Base-by-base conservation (phyloP, 2,797 vertebrate genomes). In the Ptychobarbus kaznakovi region DNA sequence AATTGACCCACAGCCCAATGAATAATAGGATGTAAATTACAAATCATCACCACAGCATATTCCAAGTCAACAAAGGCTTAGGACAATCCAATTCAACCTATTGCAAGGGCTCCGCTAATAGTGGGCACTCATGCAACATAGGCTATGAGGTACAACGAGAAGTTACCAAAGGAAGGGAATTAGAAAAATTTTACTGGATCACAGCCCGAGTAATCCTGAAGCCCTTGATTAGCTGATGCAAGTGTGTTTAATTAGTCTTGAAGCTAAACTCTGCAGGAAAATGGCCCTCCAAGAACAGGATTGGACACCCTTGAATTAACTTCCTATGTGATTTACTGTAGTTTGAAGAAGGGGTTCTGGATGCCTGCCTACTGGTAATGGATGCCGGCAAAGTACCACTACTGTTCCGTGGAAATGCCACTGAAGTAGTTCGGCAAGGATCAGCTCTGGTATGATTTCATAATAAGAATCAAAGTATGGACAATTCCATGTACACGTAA, bases 361-460 rank as follows among this genome's bases (percentile, higher is more conserved):
- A 98, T 2, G 93, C 96, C 81, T 99, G 97, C 75, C 94, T 99
- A 1, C 93, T 93, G 72, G 78, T 98, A 90, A 94, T 99, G 96
- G 97, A 98, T 86, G 87, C 58, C 12, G 96, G 95, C 10, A 85
- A 91, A 75, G 94, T 98, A 91, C 96, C 97, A 3, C 95, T 99
- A 18, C 87, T 87, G 1, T 92, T 94, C 69, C 93, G 98, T 25
- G 94, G 96, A 10, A 93, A 97, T 65, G 89, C 93, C 20, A 32
- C 96, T 88, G 96, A 96, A 84, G 85, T 98, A 86, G 92, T 94
- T 84, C 94, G 97, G 22, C 94, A 95, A 79, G 97, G 93, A 1
- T 97, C 97, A 0, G 96, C 96, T 58, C 91, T 97, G 95, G 98
- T 99, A 93, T 35, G 94, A 83, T 12, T 25, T 1, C 2, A 56